phyloP scores from a whole-genome alignment of 2,888 invertebrate species.

The Chamaedrilus cognettii region DNA sequence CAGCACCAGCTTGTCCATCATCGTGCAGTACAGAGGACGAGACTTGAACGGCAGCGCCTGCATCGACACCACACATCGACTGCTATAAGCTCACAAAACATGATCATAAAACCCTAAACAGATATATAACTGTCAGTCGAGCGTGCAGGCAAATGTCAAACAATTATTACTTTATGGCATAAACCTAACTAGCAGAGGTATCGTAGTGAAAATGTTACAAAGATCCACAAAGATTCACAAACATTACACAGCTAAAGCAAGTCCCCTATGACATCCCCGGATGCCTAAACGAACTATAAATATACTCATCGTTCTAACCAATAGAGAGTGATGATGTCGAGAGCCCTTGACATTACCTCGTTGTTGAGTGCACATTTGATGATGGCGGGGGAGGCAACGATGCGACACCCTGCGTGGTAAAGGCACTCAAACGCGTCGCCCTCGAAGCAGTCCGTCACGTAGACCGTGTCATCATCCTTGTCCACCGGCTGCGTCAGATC shows the following conservation, averaged over 20 bases:
- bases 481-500: not conserved
- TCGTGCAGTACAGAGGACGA: slow-evolving; percentile 82
- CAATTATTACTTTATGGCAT: too few species aligned
- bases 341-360: slow-evolving; percentile 58
- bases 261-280: not conserved
- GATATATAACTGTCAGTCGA: too few species aligned
- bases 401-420: slow-evolving; percentile 55
- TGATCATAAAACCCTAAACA: too few species aligned
- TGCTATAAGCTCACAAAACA: too few species aligned
- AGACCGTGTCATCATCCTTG: slow-evolving; percentile 56
- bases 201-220: not conserved
- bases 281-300: too few species aligned
- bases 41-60: slow-evolving; percentile 8
- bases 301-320: too few species aligned
- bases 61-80: not conserved
- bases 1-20: slow-evolving; percentile 85
- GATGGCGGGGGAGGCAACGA: slow-evolving; percentile 58
- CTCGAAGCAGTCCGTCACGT: slow-evolving; percentile 75
- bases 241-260: not conserved
- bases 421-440: slow-evolving; percentile 72
- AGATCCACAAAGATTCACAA: not conserved
- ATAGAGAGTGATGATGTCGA: not conserved
- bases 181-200: too few species aligned
- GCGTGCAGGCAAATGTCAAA: too few species aligned
- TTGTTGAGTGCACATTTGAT: slow-evolving; percentile 50